Evolutionary conservation across 2,888 invertebrate genomes (phyloP).

Genomic region (Deilephila porcellus): DNA sequence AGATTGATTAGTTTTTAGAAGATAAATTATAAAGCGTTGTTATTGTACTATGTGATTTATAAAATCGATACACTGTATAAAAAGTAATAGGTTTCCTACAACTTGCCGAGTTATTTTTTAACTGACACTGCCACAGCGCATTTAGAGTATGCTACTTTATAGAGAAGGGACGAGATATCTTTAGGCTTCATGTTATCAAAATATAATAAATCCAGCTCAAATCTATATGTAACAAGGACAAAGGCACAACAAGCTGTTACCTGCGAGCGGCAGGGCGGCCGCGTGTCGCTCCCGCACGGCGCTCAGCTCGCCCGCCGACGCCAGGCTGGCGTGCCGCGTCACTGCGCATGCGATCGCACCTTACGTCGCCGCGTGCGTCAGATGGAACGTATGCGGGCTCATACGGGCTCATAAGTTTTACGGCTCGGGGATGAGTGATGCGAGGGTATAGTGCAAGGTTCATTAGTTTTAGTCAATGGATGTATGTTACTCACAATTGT

Average conservation of each 20-base stretch:
- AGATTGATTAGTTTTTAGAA: neutral
- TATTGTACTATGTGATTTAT: neutral
- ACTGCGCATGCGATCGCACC: conserved; percentile 75
- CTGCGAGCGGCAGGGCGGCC: conserved; percentile 64
- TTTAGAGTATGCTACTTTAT: no score
- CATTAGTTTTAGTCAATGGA: no score
- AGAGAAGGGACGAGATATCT: no score
- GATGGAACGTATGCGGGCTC: conserved; percentile 42
- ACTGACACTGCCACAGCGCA: no score
- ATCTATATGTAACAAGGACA: neutral
- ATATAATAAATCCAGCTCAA: conserved; percentile 8
- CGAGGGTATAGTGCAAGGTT: neutral
- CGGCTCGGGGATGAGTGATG: neutral
- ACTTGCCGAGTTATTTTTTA: no score
- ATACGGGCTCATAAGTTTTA: neutral
- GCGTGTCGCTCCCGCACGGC: conserved; percentile 62
- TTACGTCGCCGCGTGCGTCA: conserved; percentile 48
- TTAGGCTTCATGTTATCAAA: no score
- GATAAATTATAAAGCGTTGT: neutral
- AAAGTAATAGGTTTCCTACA: no score
- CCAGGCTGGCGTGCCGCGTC: conserved; percentile 78
- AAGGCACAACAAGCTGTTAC: conserved; percentile 45
- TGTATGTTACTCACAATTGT: no score
- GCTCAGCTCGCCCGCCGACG: conserved; percentile 68
- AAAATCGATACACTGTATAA: neutral